Evolutionary conservation across 2,888 invertebrate genomes (phyloP).

Genomic region (Pyrocoelia pectoralis): DNA sequence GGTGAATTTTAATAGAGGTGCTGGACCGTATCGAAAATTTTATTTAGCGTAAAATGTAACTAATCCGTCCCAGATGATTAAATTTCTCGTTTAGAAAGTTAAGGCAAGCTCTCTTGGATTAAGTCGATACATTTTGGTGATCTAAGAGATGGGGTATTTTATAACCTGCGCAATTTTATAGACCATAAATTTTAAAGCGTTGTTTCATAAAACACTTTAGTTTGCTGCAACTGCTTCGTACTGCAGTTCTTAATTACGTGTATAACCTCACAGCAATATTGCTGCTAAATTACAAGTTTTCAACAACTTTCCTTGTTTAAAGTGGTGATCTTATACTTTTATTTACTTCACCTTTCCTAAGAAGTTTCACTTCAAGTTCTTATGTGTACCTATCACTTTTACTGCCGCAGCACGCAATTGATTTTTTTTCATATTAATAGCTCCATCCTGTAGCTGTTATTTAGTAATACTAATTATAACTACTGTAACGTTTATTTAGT

Average conservation of each 20-base stretch:
- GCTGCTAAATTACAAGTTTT: background rate
- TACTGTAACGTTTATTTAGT: too few species aligned
- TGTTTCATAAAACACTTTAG: conserved; percentile 13
- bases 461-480: too few species aligned
- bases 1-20: conserved; percentile 46
- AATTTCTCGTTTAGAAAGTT: conserved; percentile 47
- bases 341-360: too few species aligned
- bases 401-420: too few species aligned
- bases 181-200: conserved; percentile 31
- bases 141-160: conserved; percentile 35
- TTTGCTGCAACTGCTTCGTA: conserved; percentile 6
- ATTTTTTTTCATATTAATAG: too few species aligned
- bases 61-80: conserved; percentile 51
- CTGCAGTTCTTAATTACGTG: conserved; percentile 20
- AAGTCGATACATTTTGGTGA: conserved; percentile 40
- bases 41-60: conserved; percentile 50
- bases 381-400: too few species aligned
- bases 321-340: background rate
- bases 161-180: conserved; percentile 38
- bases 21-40: conserved; percentile 46
- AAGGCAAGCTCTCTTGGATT: conserved; percentile 39
- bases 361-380: too few species aligned
- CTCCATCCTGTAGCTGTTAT: too few species aligned
- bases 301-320: background rate
- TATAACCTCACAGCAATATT: background rate